Evolutionary conservation across 2,797 vertebrate genomes (phyloP), one percentile per base, ranked within the genome.

Genomic region (Anabacerthia variegaticeps): DNA sequence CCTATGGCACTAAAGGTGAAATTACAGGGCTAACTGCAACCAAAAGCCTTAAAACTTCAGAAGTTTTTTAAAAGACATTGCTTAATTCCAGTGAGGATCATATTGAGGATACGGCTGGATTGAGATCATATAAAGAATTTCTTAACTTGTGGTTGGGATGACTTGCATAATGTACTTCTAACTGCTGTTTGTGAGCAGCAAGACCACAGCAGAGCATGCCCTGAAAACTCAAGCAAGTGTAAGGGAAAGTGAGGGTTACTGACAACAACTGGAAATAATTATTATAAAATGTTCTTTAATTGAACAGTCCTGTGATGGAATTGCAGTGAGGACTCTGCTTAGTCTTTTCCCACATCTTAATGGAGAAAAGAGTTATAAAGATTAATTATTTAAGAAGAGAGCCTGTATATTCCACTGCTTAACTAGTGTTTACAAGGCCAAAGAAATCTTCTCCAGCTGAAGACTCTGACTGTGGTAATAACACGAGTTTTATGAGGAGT

Each of bases 301-400:
- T 80, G 26, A 69, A 37, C 22, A 48, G 3, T 34, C 48, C 10
- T 49, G 20, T 58, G 30, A 39, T n/a, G 10, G 37, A 76, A 78
- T 82, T 3, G 2, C 27, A 58, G 23, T 36, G n/a, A 18, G 22
- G 27, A 28, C 26, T 83, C 17, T 54, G 7, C 36, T 85, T 65
- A 67, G 36, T 43, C 34, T 62, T 84, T 93, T 44, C 28, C 51
- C 3, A 28, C 11, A 36, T 39, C 56, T 63, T 85, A 91, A 82
- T 67, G 56, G 55, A 71, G 69, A 59, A 71, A 51, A 63, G 28
- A 75, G 28, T 62, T 74, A 49, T n/a, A 43, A 75, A 61, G 30
- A 43, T 95, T 63, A 92, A 91, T 81, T 91, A 93, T 91, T 93
- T 92, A 88, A 49, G 63, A 68, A 69, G 49, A 46, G 30, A 76